Base-by-base conservation (phyloP, 1,140 invertebrate species). In the Ceratosolen solmsi region DNA sequence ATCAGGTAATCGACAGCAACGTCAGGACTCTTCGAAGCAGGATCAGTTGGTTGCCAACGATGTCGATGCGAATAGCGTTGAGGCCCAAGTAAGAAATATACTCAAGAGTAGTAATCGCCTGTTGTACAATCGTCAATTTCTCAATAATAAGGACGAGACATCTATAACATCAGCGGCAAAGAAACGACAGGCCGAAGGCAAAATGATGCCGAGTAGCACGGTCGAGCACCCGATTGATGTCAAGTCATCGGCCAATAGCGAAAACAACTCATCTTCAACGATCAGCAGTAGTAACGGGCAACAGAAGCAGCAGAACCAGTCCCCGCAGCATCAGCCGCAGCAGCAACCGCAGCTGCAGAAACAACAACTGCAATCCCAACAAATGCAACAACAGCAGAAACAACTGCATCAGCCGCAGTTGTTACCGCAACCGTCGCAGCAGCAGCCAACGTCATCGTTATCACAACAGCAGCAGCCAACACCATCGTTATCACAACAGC, bases 31-130 rank as follows among this genome's bases (percentile, higher is more conserved):
- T 0, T n/a, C 25, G n/a, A 56, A 33, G 15, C 25, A 49, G 33
- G 49, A 58, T 15, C 33, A 70, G 33, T 38, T 30, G 72, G 27
- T 25, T 5, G 7, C 8, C 17, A 56, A 63, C 25, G 70, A 30
- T 7, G 20, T n/a, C 0, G 72, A 74, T n/a, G 60, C 25, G 1
- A 36, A 58, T 33, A 75, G 22, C 4, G 82, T 75, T 0, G 51
- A 60, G 25, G 82, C 82, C 1, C 72, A 85, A 11, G 68, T 71
- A 0, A 80, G 80, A 25, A 68, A 65, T 27, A 85, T 77, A 11
- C 84, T 84, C 22, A 83, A 79, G 15, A 72, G 30, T 20, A 78
- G 41, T 11, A 75, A 11, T 7, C 22, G 56, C 7, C 63, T 33
- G 22, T 36, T 68, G 22, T 68, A 68, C 15, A 68, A 68, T 68